Base-by-base conservation (phyloP, 2,888 invertebrate species). In the Celastrina argiolus region DNA sequence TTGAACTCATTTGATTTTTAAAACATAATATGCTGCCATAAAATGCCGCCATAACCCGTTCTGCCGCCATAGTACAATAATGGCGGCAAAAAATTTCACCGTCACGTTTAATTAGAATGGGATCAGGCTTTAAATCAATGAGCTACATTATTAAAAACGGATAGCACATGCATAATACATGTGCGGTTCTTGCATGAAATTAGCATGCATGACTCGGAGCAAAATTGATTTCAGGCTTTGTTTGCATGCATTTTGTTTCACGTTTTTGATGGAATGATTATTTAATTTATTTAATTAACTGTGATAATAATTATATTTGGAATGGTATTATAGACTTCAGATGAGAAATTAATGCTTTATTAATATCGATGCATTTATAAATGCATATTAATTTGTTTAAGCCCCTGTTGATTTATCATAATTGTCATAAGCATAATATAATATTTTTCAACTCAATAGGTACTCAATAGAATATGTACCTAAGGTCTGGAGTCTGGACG, bases 81-180 rank as follows among this genome's bases (percentile, higher is more conserved):
- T 10, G 45, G 22, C 51, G 26, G 14, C 12, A 14, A 51, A 51
- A 22, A 51, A 14, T 22, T 51, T 51, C 26, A 14, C 12, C 61
- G 39, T 12, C 39, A 18, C 14, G 6, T 61, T 61, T 39, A 61
- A 61, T 61, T 61, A 61, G 61, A 61, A 39, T 22, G 14, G 39
- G 36, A 56, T 26, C 56, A 26, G 28, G 14, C 26, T 22, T 39
- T 22, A 39, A 61, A 61, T 61, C 61, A 61, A 61, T 61, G 61
- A 61, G n/a, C 34, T 61, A 16, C 61, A 36, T 36, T 26, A 61
- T 61, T 61, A 61, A 39, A 61, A 61, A 61, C 61, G 39, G 36
- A 59, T 59, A 7, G 7, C 34, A 59, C 31, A 58, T 58, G 58
- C 58, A 34, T 34, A 39, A 61, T 39, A 61, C 36, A 61, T 61